These are phyloP conservation scores for Rhinella marina DNA, from an alignment of 2,797 vertebrate genomes.

Conservation along the genomic window DNA sequence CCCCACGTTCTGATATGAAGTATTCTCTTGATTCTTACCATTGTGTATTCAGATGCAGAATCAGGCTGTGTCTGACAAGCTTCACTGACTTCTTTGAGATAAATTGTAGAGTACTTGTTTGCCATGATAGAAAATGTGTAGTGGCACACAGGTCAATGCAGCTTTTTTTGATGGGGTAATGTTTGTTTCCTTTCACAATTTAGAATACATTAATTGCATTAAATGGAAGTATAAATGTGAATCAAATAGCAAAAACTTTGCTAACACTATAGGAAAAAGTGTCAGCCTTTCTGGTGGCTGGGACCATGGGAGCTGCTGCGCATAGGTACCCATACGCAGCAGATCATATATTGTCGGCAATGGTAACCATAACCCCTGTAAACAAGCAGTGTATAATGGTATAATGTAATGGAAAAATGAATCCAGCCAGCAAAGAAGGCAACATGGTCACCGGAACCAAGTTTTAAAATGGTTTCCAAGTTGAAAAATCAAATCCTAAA, in stretches of 20 bases:
- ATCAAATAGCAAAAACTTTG: neutral
- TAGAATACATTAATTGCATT: neutral
- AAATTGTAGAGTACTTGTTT: constrained; percentile 42
- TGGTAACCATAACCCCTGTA: too few relatives aligned
- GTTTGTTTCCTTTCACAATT: constrained; percentile 15
- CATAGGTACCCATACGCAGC: too few relatives aligned
- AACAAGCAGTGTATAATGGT: too few relatives aligned
- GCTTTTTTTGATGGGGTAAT: neutral
- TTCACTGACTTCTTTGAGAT: constrained; percentile 41
- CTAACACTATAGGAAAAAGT: neutral
- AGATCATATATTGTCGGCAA: too few relatives aligned
- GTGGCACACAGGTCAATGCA: constrained; percentile 27
- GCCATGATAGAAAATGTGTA: constrained; percentile 26
- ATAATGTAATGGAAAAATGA: too few relatives aligned
- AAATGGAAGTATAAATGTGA: neutral
- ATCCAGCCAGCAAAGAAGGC: too few relatives aligned
- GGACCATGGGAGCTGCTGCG: too few relatives aligned
- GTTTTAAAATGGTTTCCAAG: too few relatives aligned
- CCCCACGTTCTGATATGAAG: constrained; percentile 48
- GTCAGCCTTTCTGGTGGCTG: too few relatives aligned
- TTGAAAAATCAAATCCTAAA: too few relatives aligned
- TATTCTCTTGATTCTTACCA: constrained; percentile 54
- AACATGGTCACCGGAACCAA: too few relatives aligned
- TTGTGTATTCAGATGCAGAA: constrained; percentile 49
- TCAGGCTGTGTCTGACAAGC: constrained; percentile 45